These are phyloP conservation scores for Musca domestica DNA, from an alignment of 1,140 invertebrate genomes.

Conservation along the genomic window DNA sequence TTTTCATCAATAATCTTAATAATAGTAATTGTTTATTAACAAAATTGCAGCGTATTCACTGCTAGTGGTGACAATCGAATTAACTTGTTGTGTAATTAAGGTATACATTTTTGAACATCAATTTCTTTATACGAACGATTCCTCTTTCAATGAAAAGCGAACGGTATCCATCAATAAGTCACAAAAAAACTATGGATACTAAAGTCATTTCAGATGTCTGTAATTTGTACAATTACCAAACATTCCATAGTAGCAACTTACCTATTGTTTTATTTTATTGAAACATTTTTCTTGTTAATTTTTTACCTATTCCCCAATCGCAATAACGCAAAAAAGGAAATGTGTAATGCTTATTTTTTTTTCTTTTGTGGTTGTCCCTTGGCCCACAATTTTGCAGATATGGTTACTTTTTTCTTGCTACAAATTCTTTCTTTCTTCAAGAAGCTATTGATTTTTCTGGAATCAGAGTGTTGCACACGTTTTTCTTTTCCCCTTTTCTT, in stretches of 20 bases:
- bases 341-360: not conserved
- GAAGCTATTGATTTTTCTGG: conserved; percentile 3
- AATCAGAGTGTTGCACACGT: not conserved
- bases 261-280: conserved; percentile 3
- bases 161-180: too few relatives aligned
- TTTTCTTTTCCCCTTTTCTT: not conserved
- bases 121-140: too few relatives aligned
- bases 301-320: conserved; percentile 1
- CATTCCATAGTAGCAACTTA: not conserved
- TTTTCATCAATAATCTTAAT: too few relatives aligned
- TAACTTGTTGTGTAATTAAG: too few relatives aligned
- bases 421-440: not conserved
- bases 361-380: conserved; percentile 2
- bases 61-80: too few relatives aligned
- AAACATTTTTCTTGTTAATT: conserved; percentile 13
- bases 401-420: not conserved
- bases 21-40: too few relatives aligned
- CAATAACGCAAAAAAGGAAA: conserved; percentile 15
- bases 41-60: too few relatives aligned
- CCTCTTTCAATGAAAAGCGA: too few relatives aligned
- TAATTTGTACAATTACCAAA: not conserved
- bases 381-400: not conserved
- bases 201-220: not conserved
- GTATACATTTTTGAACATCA: too few relatives aligned
- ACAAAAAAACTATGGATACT: too few relatives aligned